These are phyloP conservation scores for Buceros bicornis DNA, from an alignment of 2,797 vertebrate species.

Conservation along the genomic window DNA sequence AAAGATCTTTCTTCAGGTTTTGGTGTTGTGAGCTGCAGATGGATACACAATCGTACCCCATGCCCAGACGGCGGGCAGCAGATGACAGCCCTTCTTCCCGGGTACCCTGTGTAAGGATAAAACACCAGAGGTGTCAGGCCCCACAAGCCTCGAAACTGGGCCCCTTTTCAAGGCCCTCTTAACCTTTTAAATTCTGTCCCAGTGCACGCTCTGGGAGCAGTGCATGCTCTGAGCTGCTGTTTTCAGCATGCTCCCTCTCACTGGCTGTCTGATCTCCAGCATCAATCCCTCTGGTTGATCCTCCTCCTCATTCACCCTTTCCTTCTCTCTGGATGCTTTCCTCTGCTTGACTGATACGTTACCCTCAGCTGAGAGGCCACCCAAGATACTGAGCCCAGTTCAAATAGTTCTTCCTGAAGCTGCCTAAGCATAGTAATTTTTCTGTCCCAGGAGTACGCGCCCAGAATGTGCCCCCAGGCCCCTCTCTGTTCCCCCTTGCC, in stretches of 20 bases:
- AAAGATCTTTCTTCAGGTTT: neutral
- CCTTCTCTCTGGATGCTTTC: neutral
- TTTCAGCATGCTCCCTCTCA: neutral
- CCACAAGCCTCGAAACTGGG: neutral
- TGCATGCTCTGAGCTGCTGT: neutral
- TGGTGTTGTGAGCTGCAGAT: neutral
- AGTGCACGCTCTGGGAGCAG: neutral
- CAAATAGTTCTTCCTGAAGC: neutral
- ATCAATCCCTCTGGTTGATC: neutral
- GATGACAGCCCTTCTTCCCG: neutral
- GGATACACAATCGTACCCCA: neutral
- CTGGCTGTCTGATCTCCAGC: neutral
- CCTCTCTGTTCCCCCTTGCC: neutral
- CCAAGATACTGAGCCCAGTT: neutral
- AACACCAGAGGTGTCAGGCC: neutral
- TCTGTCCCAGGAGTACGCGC: neutral
- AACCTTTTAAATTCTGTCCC: neutral
- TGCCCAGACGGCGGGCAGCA: neutral
- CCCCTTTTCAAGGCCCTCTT: neutral
- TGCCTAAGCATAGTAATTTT: neutral
- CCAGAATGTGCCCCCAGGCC: neutral
- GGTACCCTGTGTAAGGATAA: neutral
- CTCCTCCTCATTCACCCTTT: neutral
- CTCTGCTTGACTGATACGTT: neutral
- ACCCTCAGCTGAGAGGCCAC: neutral